phyloP scores from a whole-genome alignment of 2,113 vertebrate genomes.

The Donacobius atricapilla region DNA sequence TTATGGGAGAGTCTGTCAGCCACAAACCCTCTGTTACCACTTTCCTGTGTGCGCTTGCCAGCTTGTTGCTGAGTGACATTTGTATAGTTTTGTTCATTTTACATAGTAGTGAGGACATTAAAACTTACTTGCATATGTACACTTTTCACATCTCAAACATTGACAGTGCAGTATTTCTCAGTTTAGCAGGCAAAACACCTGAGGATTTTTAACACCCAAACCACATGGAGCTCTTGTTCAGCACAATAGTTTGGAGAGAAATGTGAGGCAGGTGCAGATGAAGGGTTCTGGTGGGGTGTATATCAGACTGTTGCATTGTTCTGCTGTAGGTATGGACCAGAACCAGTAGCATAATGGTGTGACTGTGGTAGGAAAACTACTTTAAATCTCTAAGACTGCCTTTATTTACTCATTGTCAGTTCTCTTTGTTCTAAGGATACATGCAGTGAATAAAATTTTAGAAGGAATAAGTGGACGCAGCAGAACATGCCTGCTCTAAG shows the following conservation, averaged over 20 bases:
- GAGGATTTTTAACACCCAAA: background rate
- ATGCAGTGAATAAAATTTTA: constrained; percentile 31
- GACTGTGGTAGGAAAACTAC: background rate
- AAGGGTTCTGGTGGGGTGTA: background rate
- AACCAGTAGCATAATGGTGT: background rate
- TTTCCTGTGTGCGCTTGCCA: background rate
- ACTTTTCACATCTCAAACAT: background rate
- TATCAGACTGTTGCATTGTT: background rate
- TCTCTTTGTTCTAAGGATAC: background rate
- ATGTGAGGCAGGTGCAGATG: constrained; percentile 15
- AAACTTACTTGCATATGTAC: constrained; percentile 2
- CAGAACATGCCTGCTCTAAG: background rate
- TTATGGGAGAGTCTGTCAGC: background rate
- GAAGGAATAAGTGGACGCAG: background rate
- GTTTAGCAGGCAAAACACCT: background rate
- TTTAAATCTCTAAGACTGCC: background rate
- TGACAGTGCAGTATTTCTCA: background rate
- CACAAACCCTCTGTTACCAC: background rate
- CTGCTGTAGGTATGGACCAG: background rate
- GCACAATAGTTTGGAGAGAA: background rate
- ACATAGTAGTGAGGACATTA: background rate
- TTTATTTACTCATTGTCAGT: background rate
- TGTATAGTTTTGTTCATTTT: background rate
- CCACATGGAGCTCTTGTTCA: background rate
- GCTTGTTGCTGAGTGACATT: background rate